Base-by-base conservation (phyloP, 2,797 vertebrate genomes). In the Takifugu rubripes region DNA sequence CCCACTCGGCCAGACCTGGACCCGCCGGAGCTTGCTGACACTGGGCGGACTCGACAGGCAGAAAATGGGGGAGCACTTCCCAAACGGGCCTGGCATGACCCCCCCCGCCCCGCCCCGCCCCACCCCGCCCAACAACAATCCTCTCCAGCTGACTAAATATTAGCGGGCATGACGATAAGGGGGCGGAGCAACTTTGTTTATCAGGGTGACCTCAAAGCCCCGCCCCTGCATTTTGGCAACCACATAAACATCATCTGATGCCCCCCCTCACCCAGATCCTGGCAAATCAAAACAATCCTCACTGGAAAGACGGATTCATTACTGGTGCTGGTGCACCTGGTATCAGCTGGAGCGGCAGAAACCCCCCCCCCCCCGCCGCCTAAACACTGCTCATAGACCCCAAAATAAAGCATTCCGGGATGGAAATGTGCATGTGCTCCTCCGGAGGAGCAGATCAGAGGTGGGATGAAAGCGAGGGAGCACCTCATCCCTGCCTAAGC, bases 21-120 rank as follows among this genome's bases (percentile, higher is more conserved):
- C 90, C 92, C 90, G 77, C 89, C 81, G 86, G 90, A 91, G 89
- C 80, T 75, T 70, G 25, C 71, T 89, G 93, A 93, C 88, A 84
- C 65, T 89, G 85, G 70, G 80, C 79, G 69, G 86, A 90, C 81
- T 88, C 78, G 90, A 93, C 90, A 92, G 84, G 90, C 90, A 88
- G 88, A 93, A 93, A 93, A 88, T 72, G 75, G 84, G 88, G 90
- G 82, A 84, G 84, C 81, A 82, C 86, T 90, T 88, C 85, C 85
- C 80, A 85, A 92, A 91, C 75, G 84, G 87, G 73, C 68, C 45
- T 75, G 61, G 83, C 85, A 87, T 80, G 79, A 70, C 16, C 43
- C 57, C 70, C 25, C 33, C 33, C 29, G 64, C 16, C 4, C 5
- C 14, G 2, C 43, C 46, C 44, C 40, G 56, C 44, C 60, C 27